Conservation (phyloP, 2,113 vertebrate species). For the Himantopus leucocephalus region DNA sequence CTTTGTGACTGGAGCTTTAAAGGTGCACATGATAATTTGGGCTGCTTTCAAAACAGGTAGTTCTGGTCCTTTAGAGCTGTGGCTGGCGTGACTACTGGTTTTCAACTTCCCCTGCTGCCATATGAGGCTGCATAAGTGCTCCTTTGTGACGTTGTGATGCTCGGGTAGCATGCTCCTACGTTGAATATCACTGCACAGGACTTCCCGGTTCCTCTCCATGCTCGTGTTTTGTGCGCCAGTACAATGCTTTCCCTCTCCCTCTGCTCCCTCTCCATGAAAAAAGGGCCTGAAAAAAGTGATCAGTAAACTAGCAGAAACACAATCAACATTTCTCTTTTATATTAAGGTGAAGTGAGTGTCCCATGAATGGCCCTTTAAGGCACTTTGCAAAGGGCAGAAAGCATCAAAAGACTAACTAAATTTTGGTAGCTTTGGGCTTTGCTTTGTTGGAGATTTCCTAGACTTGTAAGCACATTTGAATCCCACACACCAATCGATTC, state of each 20-base stretch:
- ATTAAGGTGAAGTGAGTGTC: not conserved
- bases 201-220: not conserved
- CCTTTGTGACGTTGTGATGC: not conserved
- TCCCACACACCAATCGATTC: not conserved
- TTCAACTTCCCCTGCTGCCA: not conserved
- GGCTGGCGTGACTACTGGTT: not conserved
- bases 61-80: not conserved
- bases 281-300: not conserved
- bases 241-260: not conserved
- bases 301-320: not conserved
- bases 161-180: fast-evolving
- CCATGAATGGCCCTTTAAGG: not conserved
- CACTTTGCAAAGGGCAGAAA: not conserved
- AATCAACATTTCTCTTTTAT: not conserved
- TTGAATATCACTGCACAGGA: not conserved
- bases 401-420: not conserved
- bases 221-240: not conserved
- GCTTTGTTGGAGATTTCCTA: not conserved
- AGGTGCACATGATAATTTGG: not conserved
- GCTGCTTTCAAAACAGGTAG: not conserved
- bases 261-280: not conserved
- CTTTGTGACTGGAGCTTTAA: not conserved
- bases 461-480: not conserved
- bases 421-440: not conserved
- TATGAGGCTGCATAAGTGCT: not conserved